Base-by-base conservation (phyloP, 2,797 vertebrate genomes). In the Lycodopsis pacificus region DNA sequence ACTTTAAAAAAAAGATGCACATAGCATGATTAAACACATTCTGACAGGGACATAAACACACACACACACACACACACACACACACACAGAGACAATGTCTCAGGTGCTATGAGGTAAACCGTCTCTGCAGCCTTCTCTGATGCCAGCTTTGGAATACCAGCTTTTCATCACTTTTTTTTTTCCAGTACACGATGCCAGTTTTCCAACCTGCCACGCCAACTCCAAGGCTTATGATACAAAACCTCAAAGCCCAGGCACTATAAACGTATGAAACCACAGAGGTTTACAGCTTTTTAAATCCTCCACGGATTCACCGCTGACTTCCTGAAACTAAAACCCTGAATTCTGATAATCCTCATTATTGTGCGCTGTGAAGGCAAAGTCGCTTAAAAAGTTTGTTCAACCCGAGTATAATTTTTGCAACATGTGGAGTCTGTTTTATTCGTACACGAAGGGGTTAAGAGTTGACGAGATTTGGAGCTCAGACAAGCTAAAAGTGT, bases 211-310 rank as follows among this genome's bases (percentile, higher is more conserved):
- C 61, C 46, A n/a, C 65, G 68, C 81, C 83, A 87, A 83, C 70
- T 86, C 76, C 67, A 63, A 56, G 56, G 84, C 83, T 90, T 88
- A 88, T 76, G 70, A 83, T 76, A 71, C 58, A 76, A 84, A 89
- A 86, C 81, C 81, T 83, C 40, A 76, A 82, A 88, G 72, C 46
- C 30, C 79, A 76, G 58, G 67, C 73, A 69, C 54, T 65, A 58
- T 75, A 68, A 86, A 85, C 73, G n/a, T 48, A 59, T 72, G 64
- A 80, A 83, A 82, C 51, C 64, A 65, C 20, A 49, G 73, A 76
- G 56, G 74, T 80, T 74, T 36, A 63, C 13, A 57, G 77, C 71
- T 64, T 71, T 79, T 67, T 81, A 77, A 86, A 82, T 79, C 83
- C 80, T 71, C 14, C 48, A 72, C 73, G 65, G 69, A 84, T 73